Conservation (phyloP, 2,797 vertebrate species). For the Odontamblyopus lacepedii region DNA sequence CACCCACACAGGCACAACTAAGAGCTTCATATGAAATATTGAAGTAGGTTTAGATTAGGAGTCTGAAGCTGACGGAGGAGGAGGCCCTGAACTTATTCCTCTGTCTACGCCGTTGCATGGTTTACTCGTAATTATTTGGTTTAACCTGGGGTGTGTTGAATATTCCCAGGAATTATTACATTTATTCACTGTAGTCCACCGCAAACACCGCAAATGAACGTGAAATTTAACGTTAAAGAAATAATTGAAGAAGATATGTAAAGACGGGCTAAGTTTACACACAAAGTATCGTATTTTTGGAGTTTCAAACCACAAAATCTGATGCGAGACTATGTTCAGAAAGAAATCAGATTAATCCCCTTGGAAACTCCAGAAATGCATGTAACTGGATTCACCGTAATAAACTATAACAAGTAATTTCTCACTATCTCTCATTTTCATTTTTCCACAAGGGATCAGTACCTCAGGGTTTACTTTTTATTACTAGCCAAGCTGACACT, state of each 20-base stretch:
- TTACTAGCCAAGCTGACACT: background rate
- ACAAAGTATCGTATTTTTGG: no score
- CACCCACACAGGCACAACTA: conserved; percentile 6
- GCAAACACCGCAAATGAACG: no score
- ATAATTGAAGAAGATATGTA: no score
- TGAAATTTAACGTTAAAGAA: no score
- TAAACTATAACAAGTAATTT: no score
- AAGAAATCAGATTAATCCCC: no score
- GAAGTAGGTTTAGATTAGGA: conserved; percentile 3
- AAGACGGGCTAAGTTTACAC: no score
- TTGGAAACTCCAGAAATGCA: no score
- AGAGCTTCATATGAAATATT: conserved; percentile 10
- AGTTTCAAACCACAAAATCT: no score
- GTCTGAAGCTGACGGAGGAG: conserved; percentile 2
- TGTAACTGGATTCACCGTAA: no score
- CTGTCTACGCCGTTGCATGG: background rate
- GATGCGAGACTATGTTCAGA: no score
- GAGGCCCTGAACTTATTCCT: conserved; percentile 3
- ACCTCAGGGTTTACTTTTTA: background rate
- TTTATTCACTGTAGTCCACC: background rate
- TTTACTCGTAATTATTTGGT: background rate
- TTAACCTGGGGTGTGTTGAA: conserved; percentile 17
- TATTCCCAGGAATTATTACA: conserved; percentile 32
- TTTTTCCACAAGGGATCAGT: background rate
- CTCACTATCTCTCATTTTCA: background rate